Evolutionary conservation across 2,113 vertebrate genomes (phyloP), one percentile per base, ranked within the genome.

Genomic region (Grus americana): DNA sequence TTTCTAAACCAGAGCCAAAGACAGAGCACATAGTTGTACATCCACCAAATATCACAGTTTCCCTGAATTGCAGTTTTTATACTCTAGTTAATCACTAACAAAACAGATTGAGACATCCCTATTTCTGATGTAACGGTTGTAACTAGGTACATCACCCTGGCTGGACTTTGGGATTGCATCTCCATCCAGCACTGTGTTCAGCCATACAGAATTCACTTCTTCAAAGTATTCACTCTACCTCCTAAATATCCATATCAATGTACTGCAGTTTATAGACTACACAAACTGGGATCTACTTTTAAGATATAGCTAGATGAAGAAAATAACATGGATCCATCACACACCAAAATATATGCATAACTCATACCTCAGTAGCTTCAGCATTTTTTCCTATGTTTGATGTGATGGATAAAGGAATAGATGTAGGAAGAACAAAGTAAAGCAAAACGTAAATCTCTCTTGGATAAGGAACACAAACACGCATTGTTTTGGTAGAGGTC

Each of bases 1-100:
- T 97, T 95, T 91, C 58, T 74, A 85, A 94, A 95, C 21, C 79
- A 82, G 66, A 95, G 81, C 89, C 89, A 96, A 95, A 92, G 62
- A 66, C 70, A 93, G 49, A 91, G 62, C 63, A 82, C 84, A 70
- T 34, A 70, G 38, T 52, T 78, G 74, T 87, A 58, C 42, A 66
- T 52, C 54, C 79, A 86, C 27, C 66, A 91, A 81, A 54, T 4
- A 92, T 4, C 76, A 62, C 4, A 0, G n/a, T 57, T 79, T 67
- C 80, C 54, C 32, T 29, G 19, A 76, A 73, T 6, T 15, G 12
- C 15, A 44, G 15, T 66, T 85, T 81, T 95, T 73, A 65, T 82
- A 29, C 42, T 84, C 29, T 34, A 58, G 11, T 65, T 92, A 86
- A 46, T 72, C 68, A 73, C 34, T 38, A 87, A 21, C 7, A 59